Conservation (phyloP, 1,140 invertebrate genomes). For the Doryteuthis pealeii region DNA sequence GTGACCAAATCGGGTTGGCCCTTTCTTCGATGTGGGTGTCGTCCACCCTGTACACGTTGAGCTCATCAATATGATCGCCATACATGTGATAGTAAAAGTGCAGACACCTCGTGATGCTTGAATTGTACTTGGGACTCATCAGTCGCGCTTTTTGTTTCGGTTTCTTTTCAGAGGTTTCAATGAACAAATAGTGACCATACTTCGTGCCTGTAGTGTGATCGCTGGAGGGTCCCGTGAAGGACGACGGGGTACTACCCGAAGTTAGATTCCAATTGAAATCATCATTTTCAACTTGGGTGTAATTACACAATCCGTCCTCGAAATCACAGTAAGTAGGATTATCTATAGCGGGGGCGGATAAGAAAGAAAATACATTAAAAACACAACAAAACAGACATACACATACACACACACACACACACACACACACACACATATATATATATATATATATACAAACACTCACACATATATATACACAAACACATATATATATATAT, state of each 20-base stretch:
- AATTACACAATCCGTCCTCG: conserved; percentile 27
- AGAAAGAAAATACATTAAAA: conserved; percentile 43
- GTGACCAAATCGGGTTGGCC: conserved; percentile 35
- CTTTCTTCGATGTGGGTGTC: conserved; percentile 4
- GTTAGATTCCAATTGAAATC: conserved; percentile 45
- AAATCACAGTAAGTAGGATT: conserved; percentile 7
- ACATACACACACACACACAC: neutral
- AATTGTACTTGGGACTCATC: conserved; percentile 19
- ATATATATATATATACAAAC: neutral
- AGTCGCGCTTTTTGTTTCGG: conserved; percentile 34
- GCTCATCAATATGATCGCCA: conserved; percentile 38
- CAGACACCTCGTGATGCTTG: conserved; percentile 29
- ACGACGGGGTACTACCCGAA: conserved; percentile 30
- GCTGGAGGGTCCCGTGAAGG: conserved; percentile 36
- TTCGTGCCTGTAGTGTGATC: conserved; percentile 49
- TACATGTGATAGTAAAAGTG: conserved; percentile 54
- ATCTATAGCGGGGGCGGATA: neutral
- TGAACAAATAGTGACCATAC: conserved; percentile 40
- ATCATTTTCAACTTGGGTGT: conserved; percentile 40
- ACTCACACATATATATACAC: neutral
- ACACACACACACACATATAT: neutral
- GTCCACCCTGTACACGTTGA: conserved; percentile 37
- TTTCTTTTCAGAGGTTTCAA: conserved; percentile 36
- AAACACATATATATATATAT: neutral
- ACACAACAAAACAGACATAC: neutral